Evolutionary conservation across 1,140 invertebrate genomes (phyloP).

Genomic region (Branchinecta lynchi): DNA sequence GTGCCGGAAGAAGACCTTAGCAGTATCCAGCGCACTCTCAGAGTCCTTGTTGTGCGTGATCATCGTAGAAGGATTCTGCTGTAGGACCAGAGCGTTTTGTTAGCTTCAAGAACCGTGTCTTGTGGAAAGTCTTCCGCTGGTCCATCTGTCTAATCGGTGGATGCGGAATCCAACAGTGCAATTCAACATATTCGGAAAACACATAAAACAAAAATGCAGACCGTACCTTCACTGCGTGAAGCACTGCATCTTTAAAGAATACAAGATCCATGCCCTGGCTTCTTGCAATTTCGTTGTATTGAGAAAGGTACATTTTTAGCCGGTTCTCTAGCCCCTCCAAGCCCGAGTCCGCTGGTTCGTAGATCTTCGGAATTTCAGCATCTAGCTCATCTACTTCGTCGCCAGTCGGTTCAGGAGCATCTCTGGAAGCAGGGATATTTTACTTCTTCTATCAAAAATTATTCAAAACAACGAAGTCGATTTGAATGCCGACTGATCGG

Average conservation of each 20-base stretch:
- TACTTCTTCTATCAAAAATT: slow-evolving; percentile 12
- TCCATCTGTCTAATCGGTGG: too few species aligned
- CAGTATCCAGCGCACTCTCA: too few species aligned
- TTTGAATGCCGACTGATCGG: neutral
- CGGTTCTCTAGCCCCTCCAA: slow-evolving; percentile 63
- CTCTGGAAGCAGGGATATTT: slow-evolving; percentile 37
- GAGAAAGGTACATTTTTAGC: slow-evolving; percentile 78
- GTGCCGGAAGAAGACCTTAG: too few species aligned
- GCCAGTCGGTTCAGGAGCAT: slow-evolving; percentile 89
- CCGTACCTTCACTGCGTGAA: slow-evolving; percentile 66
- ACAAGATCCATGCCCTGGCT: slow-evolving; percentile 92
- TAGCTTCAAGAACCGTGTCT: too few species aligned
- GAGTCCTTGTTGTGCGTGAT: too few species aligned
- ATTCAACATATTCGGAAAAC: too few species aligned
- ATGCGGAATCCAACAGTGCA: too few species aligned
- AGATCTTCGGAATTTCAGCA: slow-evolving; percentile 82
- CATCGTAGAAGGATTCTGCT: too few species aligned
- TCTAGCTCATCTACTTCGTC: slow-evolving; percentile 91
- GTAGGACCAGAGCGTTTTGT: too few species aligned
- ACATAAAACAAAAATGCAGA: too few species aligned
- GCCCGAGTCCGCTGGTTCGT: slow-evolving; percentile 71
- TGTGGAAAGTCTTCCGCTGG: too few species aligned
- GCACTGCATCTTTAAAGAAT: slow-evolving; percentile 97
- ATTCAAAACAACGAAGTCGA: neutral
- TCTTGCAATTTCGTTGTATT: slow-evolving; percentile 91